These are phyloP conservation scores for Orestias chungarensis DNA, from an alignment of 2,797 vertebrate species.

Conservation along the genomic window DNA sequence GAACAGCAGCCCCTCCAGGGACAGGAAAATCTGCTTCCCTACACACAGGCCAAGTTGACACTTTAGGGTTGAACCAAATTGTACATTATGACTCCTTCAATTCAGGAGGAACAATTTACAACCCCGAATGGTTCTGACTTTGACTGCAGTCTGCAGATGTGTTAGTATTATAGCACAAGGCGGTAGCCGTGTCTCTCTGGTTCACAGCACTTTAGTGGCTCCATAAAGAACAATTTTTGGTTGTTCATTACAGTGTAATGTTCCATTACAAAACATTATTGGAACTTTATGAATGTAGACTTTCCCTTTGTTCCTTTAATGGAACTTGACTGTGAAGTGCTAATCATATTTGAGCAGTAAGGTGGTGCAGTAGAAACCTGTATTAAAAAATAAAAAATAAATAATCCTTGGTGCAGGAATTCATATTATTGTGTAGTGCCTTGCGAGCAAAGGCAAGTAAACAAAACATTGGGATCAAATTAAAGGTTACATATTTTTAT, in stretches of 20 bases:
- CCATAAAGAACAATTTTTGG: slow-evolving; percentile 64
- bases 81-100: slow-evolving; percentile 44
- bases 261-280: slow-evolving; percentile 69
- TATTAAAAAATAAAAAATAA: slow-evolving; percentile 1
- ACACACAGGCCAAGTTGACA: slow-evolving; percentile 35
- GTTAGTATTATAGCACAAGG: slow-evolving; percentile 52
- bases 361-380: slow-evolving; percentile 26
- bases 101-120: slow-evolving; percentile 45
- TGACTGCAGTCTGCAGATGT: slow-evolving; percentile 45
- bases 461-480: not conserved
- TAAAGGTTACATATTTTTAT: not conserved
- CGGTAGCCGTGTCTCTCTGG: slow-evolving; percentile 47
- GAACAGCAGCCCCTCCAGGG: slow-evolving; percentile 56
- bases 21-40: slow-evolving; percentile 45
- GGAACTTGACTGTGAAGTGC: slow-evolving; percentile 53
- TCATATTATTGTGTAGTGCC: slow-evolving; percentile 6
- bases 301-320: slow-evolving; percentile 59
- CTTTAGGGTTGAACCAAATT: slow-evolving; percentile 42
- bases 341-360: slow-evolving; percentile 43
- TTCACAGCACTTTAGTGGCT: slow-evolving; percentile 55
- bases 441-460: not conserved
- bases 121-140: slow-evolving; percentile 42
- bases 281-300: slow-evolving; percentile 63
- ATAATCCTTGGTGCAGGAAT: slow-evolving; percentile 32
- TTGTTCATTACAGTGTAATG: slow-evolving; percentile 67